Percentiles rank a stretch among this genome's conserved stretches.
These are phyloP conservation scores for Erythrocercus mccallii DNA, from an alignment of 2,113 vertebrate species.

Conservation along the genomic window DNA sequence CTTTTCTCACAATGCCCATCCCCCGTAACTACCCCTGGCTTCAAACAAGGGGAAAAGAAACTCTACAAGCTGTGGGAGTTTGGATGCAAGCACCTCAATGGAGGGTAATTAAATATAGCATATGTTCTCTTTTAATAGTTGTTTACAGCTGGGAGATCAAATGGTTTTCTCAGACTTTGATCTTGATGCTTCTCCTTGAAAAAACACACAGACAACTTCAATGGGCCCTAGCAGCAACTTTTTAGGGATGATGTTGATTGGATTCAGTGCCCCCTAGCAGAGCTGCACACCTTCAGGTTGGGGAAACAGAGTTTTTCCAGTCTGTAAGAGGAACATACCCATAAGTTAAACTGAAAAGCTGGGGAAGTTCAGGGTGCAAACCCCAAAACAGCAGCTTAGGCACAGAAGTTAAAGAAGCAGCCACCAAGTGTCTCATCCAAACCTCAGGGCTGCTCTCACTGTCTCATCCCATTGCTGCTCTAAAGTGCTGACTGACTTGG, in stretches of 20 bases:
- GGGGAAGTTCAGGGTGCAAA: not conserved
- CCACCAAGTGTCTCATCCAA: not conserved
- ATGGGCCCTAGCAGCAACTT: not conserved
- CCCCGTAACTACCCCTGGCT: not conserved
- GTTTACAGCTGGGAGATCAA: constrained; percentile 59
- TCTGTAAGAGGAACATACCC: not conserved
- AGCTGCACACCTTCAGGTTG: not conserved
- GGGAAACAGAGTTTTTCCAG: not conserved
- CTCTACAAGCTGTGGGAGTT: not conserved
- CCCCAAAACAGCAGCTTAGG: not conserved
- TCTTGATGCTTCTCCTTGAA: constrained; percentile 10
- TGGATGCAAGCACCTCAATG: not conserved
- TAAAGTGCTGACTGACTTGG: not conserved
- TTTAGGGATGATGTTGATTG: not conserved
- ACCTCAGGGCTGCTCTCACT: not conserved
- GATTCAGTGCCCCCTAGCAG: not conserved
- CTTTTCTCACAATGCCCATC: not conserved
- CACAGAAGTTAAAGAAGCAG: not conserved
- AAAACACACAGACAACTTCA: not conserved
- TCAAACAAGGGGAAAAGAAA: not conserved
- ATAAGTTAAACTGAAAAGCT: not conserved
- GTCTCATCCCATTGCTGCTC: fast-evolving
- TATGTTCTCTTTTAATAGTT: not conserved
- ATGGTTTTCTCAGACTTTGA: constrained; percentile 30
- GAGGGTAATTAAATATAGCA: constrained; percentile 16